phyloP scores from a whole-genome alignment of 2,113 vertebrate species.

The Lipophrys pholis region DNA sequence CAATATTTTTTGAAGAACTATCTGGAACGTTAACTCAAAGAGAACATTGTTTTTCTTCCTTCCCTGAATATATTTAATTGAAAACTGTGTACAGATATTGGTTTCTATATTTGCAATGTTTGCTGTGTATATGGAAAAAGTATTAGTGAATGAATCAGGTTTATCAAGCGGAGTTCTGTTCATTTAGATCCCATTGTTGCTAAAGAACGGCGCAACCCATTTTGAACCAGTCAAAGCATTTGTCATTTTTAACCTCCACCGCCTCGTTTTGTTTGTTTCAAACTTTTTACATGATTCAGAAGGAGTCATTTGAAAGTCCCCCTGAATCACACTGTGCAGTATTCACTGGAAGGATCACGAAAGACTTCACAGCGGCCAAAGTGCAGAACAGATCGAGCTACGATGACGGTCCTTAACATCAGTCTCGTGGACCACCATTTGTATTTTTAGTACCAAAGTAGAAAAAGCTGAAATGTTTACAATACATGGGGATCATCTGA shows the following conservation, averaged over 20 bases:
- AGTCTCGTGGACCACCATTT: constrained; percentile 55
- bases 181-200: constrained; percentile 66
- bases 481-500: constrained; percentile 63
- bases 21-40: constrained; percentile 68
- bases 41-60: constrained; percentile 58
- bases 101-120: constrained; percentile 95
- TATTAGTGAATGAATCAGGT: constrained; percentile 86
- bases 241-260: constrained; percentile 58
- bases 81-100: constrained; percentile 93
- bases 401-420: constrained; percentile 51
- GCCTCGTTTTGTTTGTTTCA: constrained; percentile 45
- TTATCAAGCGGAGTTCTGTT: constrained; percentile 84
- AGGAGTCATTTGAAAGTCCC: constrained; percentile 45
- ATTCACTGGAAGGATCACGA: constrained; percentile 46
- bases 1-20: constrained; percentile 78
- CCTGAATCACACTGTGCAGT: constrained; percentile 61
- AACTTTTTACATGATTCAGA: constrained; percentile 52
- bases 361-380: constrained; percentile 32
- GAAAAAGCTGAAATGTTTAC: constrained; percentile 80
- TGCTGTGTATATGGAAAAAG: constrained; percentile 88
- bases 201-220: constrained; percentile 72
- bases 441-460: constrained; percentile 78
- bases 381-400: constrained; percentile 33
- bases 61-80: constrained; percentile 79
- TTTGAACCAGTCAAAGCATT: constrained; percentile 75